Base-by-base conservation (phyloP, 2,113 vertebrate species). In the Opisthocomus hoazin region DNA sequence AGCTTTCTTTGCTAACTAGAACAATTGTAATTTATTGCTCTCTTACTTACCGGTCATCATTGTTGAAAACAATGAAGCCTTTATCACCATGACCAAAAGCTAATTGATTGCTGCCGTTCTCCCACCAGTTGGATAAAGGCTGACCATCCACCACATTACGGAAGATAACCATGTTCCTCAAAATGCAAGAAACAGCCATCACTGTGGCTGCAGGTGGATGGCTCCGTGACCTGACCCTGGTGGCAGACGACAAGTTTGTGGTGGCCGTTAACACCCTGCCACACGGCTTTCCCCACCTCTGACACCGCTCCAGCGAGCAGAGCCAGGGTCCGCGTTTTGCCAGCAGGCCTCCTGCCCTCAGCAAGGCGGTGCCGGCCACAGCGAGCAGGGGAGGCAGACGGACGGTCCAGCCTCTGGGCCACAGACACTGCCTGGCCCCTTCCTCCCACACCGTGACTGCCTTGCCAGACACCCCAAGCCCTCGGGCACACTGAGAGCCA, bases 151-250 rank as follows among this genome's bases (percentile, higher is more conserved):
- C 99, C 54, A 99, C 98, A 0, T 99, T 99, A 91, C 99, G 98
- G 98, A 99, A 99, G 79, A 85, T 93, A 26, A 98, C 99, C 99
- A 99, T 99, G 97, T 99, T 99, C 96, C 99, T 99, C 84, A n/a
- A 96, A 95, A 94, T 1, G 86, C n/a, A 70, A 79, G 15, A 5
- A 9, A 30, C 3, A 4, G 12, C 15, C 46, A 20, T 53, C 88
- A 30, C 39, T 24, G 36, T 2, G 50, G 34, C 54, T 76, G 58
- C 43, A 36, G 11, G 18, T n/a, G n/a, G n/a, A 64, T 60, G 6
- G 9, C 43, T 68, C 22, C 36, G 26, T 46, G 45, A 46, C 45
- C 48, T 22, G 37, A 11, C 11, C 14, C n/a, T 50, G 27, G 21
- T 13, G 18, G 21, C 15, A 43, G 43, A 14, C 1, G 3, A 11